Percentiles rank a stretch among this genome's conserved stretches.
Conservation (phyloP, 2,888 invertebrate genomes). For the Pilophorus perplexus region DNA sequence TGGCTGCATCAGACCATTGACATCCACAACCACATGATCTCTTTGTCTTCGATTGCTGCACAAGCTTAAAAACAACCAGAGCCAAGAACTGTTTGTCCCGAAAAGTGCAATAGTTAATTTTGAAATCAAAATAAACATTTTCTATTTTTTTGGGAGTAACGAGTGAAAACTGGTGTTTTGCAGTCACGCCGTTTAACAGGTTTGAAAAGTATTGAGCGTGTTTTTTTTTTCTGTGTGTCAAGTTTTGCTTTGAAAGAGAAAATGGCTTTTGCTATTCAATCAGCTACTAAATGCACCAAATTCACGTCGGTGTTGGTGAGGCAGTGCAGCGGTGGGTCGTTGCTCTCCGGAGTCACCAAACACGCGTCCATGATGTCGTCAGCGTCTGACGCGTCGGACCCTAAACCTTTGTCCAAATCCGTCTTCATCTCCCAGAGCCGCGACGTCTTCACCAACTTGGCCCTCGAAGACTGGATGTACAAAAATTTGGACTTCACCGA, state of each 20-base stretch:
- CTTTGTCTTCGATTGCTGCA: slow-evolving; percentile 48
- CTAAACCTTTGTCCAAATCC: slow-evolving; percentile 63
- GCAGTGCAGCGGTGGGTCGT: slow-evolving; percentile 28
- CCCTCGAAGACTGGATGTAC: slow-evolving; percentile 95
- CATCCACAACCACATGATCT: slow-evolving; percentile 80
- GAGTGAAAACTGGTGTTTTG: slow-evolving; percentile 4
- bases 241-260: not conserved
- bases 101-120: slow-evolving; percentile 32
- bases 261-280: slow-evolving; percentile 39
- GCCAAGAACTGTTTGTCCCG: slow-evolving; percentile 5
- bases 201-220: slow-evolving; percentile 1
- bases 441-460: slow-evolving; percentile 89
- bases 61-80: slow-evolving; percentile 34
- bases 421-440: slow-evolving; percentile 89
- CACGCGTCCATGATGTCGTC: slow-evolving; percentile 15
- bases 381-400: not conserved
- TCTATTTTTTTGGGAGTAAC: slow-evolving; percentile 3
- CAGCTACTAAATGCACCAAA: slow-evolving; percentile 29
- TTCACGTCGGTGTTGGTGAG: slow-evolving; percentile 29
- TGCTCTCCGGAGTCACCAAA: slow-evolving; percentile 26
- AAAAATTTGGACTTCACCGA: slow-evolving; percentile 77
- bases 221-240: slow-evolving; percentile 5
- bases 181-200: slow-evolving; percentile 17
- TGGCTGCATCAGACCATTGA: slow-evolving; percentile 89
- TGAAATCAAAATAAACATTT: slow-evolving; percentile 33